A percentile compares a stretch with the other conserved stretches of the same genome.
These are phyloP conservation scores for Corynorhinus townsendii DNA, from an alignment of 2,113 vertebrate genomes.

Conservation along the genomic window DNA sequence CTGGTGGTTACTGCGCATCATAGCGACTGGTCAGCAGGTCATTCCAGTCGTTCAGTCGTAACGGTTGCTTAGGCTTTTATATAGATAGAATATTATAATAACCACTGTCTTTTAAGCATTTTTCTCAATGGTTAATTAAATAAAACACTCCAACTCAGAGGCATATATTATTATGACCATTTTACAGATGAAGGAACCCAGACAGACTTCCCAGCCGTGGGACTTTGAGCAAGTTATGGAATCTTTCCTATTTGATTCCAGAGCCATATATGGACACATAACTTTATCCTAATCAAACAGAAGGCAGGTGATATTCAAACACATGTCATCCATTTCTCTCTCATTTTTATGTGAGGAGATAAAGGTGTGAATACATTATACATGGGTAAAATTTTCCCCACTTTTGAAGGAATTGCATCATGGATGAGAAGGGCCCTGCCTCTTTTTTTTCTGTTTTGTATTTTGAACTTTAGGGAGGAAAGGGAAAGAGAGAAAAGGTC, in stretches of 20 bases:
- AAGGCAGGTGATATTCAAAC: conserved; percentile 4
- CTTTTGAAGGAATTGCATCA: not conserved
- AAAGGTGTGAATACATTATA: not conserved
- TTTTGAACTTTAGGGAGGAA: not conserved
- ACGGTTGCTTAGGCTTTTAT: too few species aligned
- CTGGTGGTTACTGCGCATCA: too few species aligned
- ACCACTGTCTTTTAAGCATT: not conserved
- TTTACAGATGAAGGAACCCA: not conserved
- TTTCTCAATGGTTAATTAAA: not conserved
- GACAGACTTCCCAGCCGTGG: not conserved
- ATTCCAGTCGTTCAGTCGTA: too few species aligned
- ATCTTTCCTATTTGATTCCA: not conserved
- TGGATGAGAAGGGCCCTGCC: not conserved
- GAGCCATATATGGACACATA: not conserved
- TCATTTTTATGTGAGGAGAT: not conserved
- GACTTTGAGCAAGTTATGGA: not conserved
- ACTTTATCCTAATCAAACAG: not conserved
- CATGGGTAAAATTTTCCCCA: not conserved
- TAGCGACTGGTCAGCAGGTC: too few species aligned
- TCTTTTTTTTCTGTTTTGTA: not conserved
- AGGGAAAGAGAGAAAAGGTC: not conserved
- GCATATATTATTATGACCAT: not conserved
- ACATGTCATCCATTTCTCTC: not conserved
- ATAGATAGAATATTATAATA: not conserved
- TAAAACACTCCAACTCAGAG: not conserved